A percentile compares a stretch with the other conserved stretches of the same genome.
Evolutionary conservation across 2,888 invertebrate species (phyloP).

Genomic region (Patella depressa): DNA sequence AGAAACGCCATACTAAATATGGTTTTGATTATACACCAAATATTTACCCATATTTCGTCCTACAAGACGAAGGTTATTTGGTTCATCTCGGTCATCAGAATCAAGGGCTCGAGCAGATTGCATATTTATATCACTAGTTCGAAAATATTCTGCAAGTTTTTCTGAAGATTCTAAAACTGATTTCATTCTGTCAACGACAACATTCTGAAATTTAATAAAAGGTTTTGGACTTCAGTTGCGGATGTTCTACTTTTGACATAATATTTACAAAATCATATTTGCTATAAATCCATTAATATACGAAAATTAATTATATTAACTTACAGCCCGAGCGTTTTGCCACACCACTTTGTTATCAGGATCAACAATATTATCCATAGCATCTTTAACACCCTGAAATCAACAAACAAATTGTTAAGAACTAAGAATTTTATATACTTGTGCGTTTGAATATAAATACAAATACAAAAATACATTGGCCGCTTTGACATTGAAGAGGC

Average conservation of each 20-base stretch:
- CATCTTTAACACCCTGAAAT: constrained; percentile 42
- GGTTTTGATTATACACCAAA: too few relatives aligned
- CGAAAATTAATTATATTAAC: constrained; percentile 14
- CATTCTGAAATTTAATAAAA: constrained; percentile 33
- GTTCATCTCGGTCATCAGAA: too few relatives aligned
- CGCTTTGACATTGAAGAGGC: too few relatives aligned
- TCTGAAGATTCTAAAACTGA: constrained; percentile 44
- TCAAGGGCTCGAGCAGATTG: too few relatives aligned
- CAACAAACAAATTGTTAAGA: not conserved
- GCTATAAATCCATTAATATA: not conserved
- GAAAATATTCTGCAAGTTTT: constrained; percentile 39
- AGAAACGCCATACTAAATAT: too few relatives aligned
- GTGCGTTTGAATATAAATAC: not conserved
- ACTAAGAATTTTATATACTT: too few relatives aligned
- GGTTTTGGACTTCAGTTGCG: too few relatives aligned
- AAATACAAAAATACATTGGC: not conserved
- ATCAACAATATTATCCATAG: constrained; percentile 50
- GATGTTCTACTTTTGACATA: not conserved
- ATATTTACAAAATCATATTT: not conserved
- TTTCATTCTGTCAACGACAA: constrained; percentile 44
- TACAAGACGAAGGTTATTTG: too few relatives aligned
- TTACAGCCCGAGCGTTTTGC: constrained; percentile 49
- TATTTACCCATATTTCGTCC: too few relatives aligned
- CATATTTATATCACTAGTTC: too few relatives aligned
- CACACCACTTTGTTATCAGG: constrained; percentile 40